Percentiles rank a stretch among this genome's conserved stretches.
phyloP scores from a whole-genome alignment of 2,888 invertebrate genomes.

The Anodontia alba region DNA sequence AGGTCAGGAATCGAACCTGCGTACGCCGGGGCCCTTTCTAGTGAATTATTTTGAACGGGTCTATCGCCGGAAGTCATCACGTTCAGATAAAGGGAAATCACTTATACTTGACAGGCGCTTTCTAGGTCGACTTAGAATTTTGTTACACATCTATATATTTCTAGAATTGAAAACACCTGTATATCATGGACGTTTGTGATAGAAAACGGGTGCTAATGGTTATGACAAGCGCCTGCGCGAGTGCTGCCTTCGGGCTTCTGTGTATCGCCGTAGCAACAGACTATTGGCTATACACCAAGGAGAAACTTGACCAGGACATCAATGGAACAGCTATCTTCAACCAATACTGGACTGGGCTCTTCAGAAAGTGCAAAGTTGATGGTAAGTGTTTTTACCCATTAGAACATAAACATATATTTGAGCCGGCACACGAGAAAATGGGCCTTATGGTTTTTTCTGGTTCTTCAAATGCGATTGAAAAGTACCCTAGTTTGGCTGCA shows the following conservation, averaged over 20 bases:
- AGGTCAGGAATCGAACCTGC: neutral
- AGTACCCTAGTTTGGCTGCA: no score
- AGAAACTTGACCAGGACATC: conserved; percentile 69
- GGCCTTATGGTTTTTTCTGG: no score
- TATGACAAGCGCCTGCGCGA: conserved; percentile 84
- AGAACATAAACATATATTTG: no score
- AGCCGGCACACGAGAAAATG: no score
- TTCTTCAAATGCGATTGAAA: no score
- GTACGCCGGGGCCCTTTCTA: neutral
- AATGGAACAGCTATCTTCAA: conserved; percentile 69
- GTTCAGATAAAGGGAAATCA: neutral
- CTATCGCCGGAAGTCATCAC: neutral
- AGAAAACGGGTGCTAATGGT: conserved; percentile 82
- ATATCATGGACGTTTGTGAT: conserved; percentile 82
- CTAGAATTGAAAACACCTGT: conserved; percentile 32
- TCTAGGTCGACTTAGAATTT: neutral
- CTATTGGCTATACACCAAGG: conserved; percentile 83
- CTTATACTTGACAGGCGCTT: neutral
- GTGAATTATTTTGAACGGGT: neutral
- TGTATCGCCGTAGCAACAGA: conserved; percentile 84
- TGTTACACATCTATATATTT: neutral
- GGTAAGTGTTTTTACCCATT: conserved; percentile 74
- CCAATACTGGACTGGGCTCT: conserved; percentile 79
- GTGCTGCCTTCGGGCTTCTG: conserved; percentile 83
- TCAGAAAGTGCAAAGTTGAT: conserved; percentile 80